phyloP scores from a whole-genome alignment of 2,797 vertebrate species.

The Lophius americanus region DNA sequence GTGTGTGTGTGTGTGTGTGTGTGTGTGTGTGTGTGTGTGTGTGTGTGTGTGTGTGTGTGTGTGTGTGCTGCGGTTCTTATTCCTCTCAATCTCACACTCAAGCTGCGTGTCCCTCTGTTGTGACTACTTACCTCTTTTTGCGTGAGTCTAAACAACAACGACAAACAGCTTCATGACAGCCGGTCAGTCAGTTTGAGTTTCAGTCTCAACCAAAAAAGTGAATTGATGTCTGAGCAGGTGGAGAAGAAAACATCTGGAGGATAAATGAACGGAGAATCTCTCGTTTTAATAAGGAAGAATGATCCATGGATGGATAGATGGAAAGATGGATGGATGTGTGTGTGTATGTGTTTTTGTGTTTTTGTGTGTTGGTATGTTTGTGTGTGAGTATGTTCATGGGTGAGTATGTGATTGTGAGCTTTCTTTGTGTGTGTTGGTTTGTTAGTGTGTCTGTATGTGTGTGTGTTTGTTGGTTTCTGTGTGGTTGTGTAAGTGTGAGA shows the following conservation, averaged over 20 bases:
- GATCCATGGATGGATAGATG: conserved; percentile 7
- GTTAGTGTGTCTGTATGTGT: too few species aligned
- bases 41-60: conserved; percentile 22
- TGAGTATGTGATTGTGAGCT: too few species aligned
- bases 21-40: conserved; percentile 9
- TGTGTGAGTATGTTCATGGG: too few species aligned
- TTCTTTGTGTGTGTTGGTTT: too few species aligned
- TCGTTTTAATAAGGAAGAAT: neutral
- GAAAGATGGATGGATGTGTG: conserved; percentile 4
- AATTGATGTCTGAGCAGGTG: neutral
- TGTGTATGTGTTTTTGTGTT: too few species aligned
- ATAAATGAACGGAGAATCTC: neutral
- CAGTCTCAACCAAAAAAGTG: neutral
- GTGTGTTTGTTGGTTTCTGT: too few species aligned
- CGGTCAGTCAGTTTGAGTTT: neutral
- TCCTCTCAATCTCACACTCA: neutral
- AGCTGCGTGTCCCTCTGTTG: neutral
- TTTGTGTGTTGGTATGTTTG: too few species aligned
- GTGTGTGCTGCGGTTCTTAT: conserved; percentile 2
- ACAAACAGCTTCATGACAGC: neutral
- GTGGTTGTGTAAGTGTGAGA: too few species aligned
- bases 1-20: conserved; percentile 20
- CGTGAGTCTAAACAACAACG: neutral
- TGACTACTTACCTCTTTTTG: too few species aligned
- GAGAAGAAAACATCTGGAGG: neutral